Evolutionary conservation across 2,888 invertebrate species (phyloP), one percentile per base, ranked within the genome.

Genomic region (Drosophila eohydei): DNA sequence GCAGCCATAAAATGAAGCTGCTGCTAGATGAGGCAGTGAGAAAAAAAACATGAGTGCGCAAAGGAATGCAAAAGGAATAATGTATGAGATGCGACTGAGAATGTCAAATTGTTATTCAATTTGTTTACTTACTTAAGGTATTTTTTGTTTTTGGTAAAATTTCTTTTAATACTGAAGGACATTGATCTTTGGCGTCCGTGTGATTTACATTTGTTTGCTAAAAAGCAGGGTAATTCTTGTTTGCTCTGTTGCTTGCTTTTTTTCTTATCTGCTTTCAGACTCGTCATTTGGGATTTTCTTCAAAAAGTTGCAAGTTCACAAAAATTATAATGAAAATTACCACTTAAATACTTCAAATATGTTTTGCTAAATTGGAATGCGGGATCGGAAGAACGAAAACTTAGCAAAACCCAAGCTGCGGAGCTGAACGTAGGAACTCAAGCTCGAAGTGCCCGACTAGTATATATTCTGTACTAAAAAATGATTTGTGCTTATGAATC

Each of bases 271-370:
- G 51, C 16, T 54, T 34, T 46, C 28, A 21, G 44, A 68, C 54
- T 69, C 68, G 48, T 69, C 68, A 68, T 9, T 58, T 52, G 67
- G 67, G 67, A 38, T 67, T 68, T 66, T 66, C 51, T 44, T n/a
- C 11, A 38, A 56, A 26, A 14, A 50, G 36, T 40, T 11, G 40
- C n/a, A 36, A 11, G 14, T 41, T 48, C 28, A 5, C 28, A 7
- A 55, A 48, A 48, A 48, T 16, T 21, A 36, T 14, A 36, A 36
- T 30, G 4, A 55, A 30, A 54, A 4, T 6, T 14, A 11, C 9
- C 14, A 3, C 4, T 63, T 14, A 34, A 50, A 34, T 7, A 4
- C 21, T 50, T 34, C 21, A 50, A 50, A 34, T 50, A 50, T 50
- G 32, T 50, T 50, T 50, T 50, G 21, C 32, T 12, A 34, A 50